A percentile compares a stretch with the other conserved stretches of the same genome.
These are phyloP conservation scores for Rhinogobius similis DNA, from an alignment of 2,113 vertebrate species.

Conservation along the genomic window DNA sequence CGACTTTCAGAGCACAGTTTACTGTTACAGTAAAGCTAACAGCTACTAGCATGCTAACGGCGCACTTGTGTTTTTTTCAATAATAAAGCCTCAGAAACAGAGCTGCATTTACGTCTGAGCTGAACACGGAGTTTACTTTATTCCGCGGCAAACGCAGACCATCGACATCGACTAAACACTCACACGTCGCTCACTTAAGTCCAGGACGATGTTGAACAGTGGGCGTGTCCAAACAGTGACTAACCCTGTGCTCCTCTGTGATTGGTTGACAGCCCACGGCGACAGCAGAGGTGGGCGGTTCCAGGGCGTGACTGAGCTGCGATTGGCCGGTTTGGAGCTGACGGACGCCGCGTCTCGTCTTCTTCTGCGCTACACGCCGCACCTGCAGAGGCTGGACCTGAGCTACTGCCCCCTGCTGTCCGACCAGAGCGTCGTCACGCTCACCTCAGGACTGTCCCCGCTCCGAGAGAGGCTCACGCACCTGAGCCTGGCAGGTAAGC, in stretches of 20 bases:
- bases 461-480: slow-evolving; percentile 85
- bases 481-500: slow-evolving; percentile 73
- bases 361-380: slow-evolving; percentile 83
- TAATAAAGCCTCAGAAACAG: too few species aligned
- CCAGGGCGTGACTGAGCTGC: slow-evolving; percentile 86
- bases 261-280: slow-evolving; percentile 74
- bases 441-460: slow-evolving; percentile 82
- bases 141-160: too few species aligned
- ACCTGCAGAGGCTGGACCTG: slow-evolving; percentile 84
- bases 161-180: too few species aligned
- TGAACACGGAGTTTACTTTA: too few species aligned
- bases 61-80: too few species aligned
- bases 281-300: slow-evolving; percentile 84
- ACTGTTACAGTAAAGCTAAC: too few species aligned
- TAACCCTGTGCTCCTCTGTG: slow-evolving; percentile 8
- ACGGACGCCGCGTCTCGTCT: slow-evolving; percentile 83
- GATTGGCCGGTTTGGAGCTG: slow-evolving; percentile 86
- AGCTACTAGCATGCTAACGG: too few species aligned
- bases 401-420: slow-evolving; percentile 85
- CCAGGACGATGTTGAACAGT: too few species aligned
- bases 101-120: too few species aligned
- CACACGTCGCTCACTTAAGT: too few species aligned
- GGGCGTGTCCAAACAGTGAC: too few species aligned
- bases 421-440: slow-evolving; percentile 85
- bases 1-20: too few species aligned